These are phyloP conservation scores for Crossaster papposus DNA, from an alignment of 53 echinoderm and acorn worm species.

Conservation along the genomic window DNA sequence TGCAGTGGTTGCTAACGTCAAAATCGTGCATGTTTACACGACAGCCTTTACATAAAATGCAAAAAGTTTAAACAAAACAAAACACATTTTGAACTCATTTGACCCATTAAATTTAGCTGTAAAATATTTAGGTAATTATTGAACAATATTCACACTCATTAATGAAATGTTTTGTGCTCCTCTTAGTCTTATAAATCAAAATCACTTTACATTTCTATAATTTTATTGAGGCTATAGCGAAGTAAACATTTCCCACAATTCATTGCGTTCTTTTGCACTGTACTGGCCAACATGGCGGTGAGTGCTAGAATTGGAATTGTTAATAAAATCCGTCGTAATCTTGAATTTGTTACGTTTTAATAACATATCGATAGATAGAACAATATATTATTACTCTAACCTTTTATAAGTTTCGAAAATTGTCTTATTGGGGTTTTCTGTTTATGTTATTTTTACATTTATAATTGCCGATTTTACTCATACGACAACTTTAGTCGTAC, in stretches of 20 bases:
- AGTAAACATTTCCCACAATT: slow-evolving; percentile 19
- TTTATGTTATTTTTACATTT: not conserved
- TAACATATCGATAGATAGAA: not conserved
- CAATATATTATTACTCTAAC: not conserved
- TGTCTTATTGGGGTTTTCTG: not conserved
- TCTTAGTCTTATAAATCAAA: not conserved
- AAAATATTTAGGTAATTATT: no score
- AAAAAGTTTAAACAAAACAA: not conserved
- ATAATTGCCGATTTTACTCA: not conserved
- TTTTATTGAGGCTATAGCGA: not conserved
- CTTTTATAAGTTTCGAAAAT: not conserved
- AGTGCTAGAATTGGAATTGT: slow-evolving; percentile 21
- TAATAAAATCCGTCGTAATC: slow-evolving; percentile 29
- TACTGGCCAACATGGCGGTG: slow-evolving; percentile 90
- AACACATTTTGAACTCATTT: no score
- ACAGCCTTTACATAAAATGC: slow-evolving; percentile 35
- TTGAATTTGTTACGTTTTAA: not conserved
- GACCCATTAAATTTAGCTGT: no score
- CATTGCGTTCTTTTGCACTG: slow-evolving; percentile 52
- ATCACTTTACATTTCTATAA: not conserved
- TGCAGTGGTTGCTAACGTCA: slow-evolving; percentile 46
- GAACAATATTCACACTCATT: not conserved
- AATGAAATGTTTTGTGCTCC: not conserved
- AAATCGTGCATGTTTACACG: slow-evolving; percentile 51
- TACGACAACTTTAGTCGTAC: no score